Percentiles rank a stretch among this genome's conserved stretches.
Conservation (phyloP, 2,888 invertebrate genomes). For the Taenaris catops region DNA sequence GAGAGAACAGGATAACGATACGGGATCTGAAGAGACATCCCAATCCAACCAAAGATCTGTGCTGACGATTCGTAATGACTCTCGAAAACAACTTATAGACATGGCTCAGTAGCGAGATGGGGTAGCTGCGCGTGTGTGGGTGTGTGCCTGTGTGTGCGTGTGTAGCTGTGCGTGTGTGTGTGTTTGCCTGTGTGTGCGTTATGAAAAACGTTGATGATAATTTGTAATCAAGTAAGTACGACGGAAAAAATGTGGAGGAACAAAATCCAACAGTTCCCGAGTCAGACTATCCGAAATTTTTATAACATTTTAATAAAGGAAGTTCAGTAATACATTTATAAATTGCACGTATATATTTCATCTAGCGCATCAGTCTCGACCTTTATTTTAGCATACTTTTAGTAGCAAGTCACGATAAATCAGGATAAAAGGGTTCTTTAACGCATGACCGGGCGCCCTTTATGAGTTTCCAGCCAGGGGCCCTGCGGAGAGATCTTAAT, state of each 20-base stretch:
- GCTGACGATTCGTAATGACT: too few species aligned
- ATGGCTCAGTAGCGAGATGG: too few species aligned
- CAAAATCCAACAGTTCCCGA: too few species aligned
- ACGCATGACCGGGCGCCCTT: slow-evolving; percentile 13
- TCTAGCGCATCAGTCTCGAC: neutral
- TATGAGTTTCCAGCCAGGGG: slow-evolving; percentile 10
- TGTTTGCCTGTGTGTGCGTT: too few species aligned
- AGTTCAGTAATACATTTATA: neutral
- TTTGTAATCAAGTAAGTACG: too few species aligned
- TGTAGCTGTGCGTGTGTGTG: too few species aligned
- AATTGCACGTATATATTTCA: neutral
- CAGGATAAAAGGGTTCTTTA: slow-evolving; percentile 15
- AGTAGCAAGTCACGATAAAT: slow-evolving; percentile 7
- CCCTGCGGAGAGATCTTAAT: slow-evolving; percentile 1
- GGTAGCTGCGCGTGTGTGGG: too few species aligned
- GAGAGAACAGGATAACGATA: slow-evolving; percentile 54
- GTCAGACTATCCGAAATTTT: too few species aligned
- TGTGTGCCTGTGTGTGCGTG: too few species aligned
- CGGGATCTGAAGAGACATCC: slow-evolving; percentile 83
- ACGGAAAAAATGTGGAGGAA: too few species aligned
- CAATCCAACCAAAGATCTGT: slow-evolving; percentile 85
- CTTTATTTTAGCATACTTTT: slow-evolving; percentile 3
- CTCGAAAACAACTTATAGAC: too few species aligned
- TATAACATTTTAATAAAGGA: neutral
- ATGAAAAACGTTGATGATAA: too few species aligned